These are phyloP conservation scores for Sterna hirundo DNA, from an alignment of 2,113 vertebrate genomes.

Conservation along the genomic window DNA sequence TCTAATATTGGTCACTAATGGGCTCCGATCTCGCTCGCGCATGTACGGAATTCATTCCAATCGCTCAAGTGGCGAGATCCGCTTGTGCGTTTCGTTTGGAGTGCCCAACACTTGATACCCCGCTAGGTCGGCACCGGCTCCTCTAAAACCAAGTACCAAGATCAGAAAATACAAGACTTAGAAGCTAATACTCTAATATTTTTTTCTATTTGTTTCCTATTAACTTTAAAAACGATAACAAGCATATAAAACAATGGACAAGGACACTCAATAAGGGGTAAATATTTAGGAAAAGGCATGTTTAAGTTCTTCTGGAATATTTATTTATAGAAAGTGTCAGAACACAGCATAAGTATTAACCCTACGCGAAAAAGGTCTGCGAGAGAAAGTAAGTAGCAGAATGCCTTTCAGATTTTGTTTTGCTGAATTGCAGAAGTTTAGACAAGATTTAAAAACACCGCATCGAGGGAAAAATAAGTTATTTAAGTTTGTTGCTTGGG, in stretches of 20 bases:
- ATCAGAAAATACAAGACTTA: not conserved
- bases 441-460: not conserved
- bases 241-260: not conserved
- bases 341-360: not conserved
- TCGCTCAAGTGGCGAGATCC: not conserved
- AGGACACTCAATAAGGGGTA: fast-evolving
- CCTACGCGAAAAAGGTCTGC: not conserved
- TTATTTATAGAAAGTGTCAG: not conserved
- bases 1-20: constrained; percentile 49
- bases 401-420: not conserved
- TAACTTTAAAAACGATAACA: not conserved
- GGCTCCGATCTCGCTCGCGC: constrained; percentile 34
- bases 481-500: not conserved
- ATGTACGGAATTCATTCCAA: not conserved
- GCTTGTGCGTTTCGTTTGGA: not conserved
- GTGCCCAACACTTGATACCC: not conserved
- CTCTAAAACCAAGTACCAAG: not conserved
- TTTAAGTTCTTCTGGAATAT: not conserved
- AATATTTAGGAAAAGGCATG: not conserved
- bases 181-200: not conserved
- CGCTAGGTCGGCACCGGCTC: not conserved
- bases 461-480: not conserved
- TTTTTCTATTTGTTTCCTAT: not conserved
- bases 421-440: not conserved
- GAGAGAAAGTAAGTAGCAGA: not conserved